Conservation (phyloP, 2,797 vertebrate genomes). For the Esox lucius region DNA sequence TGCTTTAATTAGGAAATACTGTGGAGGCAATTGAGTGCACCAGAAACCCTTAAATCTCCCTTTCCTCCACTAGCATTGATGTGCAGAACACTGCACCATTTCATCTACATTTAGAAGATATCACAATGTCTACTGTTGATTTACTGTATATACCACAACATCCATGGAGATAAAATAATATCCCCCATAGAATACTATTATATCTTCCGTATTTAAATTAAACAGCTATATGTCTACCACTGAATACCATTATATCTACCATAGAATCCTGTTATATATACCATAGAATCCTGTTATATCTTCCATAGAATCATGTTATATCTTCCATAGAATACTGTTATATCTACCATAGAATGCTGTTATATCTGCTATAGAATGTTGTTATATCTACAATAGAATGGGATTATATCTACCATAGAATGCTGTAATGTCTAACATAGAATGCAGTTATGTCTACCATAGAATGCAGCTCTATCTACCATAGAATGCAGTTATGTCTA, state of each 20-base stretch:
- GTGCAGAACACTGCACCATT: constrained; percentile 54
- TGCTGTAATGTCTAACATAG: too few species aligned
- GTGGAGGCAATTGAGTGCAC: constrained; percentile 73
- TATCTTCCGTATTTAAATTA: too few species aligned
- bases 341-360: background rate
- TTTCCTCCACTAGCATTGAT: constrained; percentile 45
- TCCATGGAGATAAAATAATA: background rate
- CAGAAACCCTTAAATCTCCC: constrained; percentile 69
- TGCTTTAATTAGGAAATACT: constrained; percentile 82
- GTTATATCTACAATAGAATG: background rate
- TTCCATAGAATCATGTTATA: too few species aligned
- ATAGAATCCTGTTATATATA: background rate
- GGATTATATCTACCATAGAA: too few species aligned
- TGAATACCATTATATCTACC: background rate
- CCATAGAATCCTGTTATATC: background rate
- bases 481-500: too few species aligned
- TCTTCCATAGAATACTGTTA: background rate
- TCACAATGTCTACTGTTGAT: constrained; percentile 12
- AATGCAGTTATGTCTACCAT: too few species aligned
- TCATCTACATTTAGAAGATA: constrained; percentile 38
- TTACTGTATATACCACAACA: constrained; percentile 24
- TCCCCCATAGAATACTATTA: background rate
- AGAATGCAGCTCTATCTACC: too few species aligned
- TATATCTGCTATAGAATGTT: background rate
- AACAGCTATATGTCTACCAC: background rate